A percentile compares a stretch with the other conserved stretches of the same genome.
These are phyloP conservation scores for Ectropis crepuscularia DNA, from an alignment of 2,888 invertebrate species.

Conservation along the genomic window DNA sequence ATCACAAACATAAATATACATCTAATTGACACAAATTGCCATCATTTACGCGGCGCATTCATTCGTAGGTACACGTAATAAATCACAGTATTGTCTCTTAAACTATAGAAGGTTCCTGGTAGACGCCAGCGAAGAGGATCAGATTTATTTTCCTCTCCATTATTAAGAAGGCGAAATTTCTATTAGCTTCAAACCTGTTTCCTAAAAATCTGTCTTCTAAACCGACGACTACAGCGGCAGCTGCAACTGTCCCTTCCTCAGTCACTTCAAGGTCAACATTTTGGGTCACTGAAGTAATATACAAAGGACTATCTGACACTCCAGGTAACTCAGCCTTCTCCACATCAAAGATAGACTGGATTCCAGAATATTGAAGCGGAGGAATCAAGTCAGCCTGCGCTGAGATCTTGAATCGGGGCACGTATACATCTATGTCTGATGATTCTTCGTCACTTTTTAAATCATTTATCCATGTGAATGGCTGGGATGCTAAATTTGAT, in stretches of 20 bases:
- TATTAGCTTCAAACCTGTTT: constrained; percentile 86
- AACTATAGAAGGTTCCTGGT: constrained; percentile 61
- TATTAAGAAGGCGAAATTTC: constrained; percentile 88
- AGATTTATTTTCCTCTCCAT: constrained; percentile 85
- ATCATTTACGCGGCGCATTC: constrained; percentile 19
- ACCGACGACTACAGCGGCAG: constrained; percentile 84
- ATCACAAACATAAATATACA: constrained; percentile 17
- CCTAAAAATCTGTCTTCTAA: constrained; percentile 73
- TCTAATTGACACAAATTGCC: constrained; percentile 30
- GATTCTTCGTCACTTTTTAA: constrained; percentile 70
- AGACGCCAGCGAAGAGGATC: constrained; percentile 86
- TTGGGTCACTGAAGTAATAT: constrained; percentile 86
- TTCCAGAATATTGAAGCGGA: constrained; percentile 83
- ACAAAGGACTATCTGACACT: constrained; percentile 83
- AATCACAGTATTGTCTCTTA: constrained; percentile 18
- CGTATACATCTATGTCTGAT: constrained; percentile 83
- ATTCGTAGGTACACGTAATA: not conserved
- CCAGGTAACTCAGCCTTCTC: constrained; percentile 84
- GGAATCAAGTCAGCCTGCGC: constrained; percentile 77
- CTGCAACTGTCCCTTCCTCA: constrained; percentile 90
- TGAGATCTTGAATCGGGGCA: constrained; percentile 85
- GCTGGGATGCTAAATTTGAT: constrained; percentile 74
- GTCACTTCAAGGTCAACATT: constrained; percentile 89
- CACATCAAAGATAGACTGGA: constrained; percentile 86
- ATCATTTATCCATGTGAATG: constrained; percentile 79